Conservation (phyloP, 2,797 vertebrate species). For the Silurus lanzhouensis region DNA sequence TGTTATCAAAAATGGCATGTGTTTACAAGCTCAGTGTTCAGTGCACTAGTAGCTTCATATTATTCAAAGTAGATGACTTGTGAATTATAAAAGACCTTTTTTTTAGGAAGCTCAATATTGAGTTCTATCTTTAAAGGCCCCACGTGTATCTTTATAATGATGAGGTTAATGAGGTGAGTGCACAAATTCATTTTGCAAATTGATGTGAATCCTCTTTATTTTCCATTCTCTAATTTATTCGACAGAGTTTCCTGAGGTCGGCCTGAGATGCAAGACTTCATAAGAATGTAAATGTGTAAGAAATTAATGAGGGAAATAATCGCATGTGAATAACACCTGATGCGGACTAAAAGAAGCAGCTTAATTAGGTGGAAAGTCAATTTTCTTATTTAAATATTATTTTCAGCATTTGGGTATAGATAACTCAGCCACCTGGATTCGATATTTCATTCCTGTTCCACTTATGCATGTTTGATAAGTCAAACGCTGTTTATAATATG, state of each 20-base stretch:
- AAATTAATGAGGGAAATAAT: slow-evolving; percentile 35
- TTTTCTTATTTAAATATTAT: slow-evolving; percentile 25
- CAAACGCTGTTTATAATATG: neutral
- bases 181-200: slow-evolving; percentile 60
- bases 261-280: neutral
- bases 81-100: slow-evolving; percentile 53
- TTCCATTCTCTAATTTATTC: slow-evolving; percentile 6
- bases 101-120: slow-evolving; percentile 62
- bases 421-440: slow-evolving; percentile 13
- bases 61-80: slow-evolving; percentile 39
- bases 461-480: neutral
- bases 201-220: slow-evolving; percentile 32
- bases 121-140: slow-evolving; percentile 63
- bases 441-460: neutral
- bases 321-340: neutral
- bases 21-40: slow-evolving; percentile 52
- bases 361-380: slow-evolving; percentile 19
- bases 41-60: slow-evolving; percentile 36
- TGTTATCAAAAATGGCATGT: slow-evolving; percentile 38
- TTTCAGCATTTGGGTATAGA: neutral
- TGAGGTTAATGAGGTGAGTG: slow-evolving; percentile 68
- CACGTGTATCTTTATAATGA: slow-evolving; percentile 53
- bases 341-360: neutral
- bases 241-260: slow-evolving; percentile 8
- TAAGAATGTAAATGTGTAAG: slow-evolving; percentile 9